phyloP scores from a whole-genome alignment of 1,140 invertebrate genomes.

The Drosophila kikkawai region DNA sequence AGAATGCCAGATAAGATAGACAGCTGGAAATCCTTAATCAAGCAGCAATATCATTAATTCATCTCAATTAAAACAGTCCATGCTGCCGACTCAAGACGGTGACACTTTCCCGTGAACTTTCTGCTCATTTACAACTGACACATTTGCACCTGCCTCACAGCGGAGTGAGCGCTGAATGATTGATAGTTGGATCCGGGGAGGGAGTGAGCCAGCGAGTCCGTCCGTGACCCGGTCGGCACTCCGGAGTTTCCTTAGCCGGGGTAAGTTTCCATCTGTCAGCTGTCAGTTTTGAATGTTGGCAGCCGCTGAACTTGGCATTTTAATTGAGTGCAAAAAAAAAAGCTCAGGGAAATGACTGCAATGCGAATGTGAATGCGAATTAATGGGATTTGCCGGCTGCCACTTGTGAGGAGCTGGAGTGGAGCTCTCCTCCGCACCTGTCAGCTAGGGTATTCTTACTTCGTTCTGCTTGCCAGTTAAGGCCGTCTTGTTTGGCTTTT shows the following conservation, averaged over 20 bases:
- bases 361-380: conserved; percentile 41
- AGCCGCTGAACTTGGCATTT: conserved; percentile 77
- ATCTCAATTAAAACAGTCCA: conserved; percentile 34
- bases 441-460: conserved; percentile 6
- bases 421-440: background rate
- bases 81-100: conserved; percentile 18
- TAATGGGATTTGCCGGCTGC: conserved; percentile 46
- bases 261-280: conserved; percentile 69
- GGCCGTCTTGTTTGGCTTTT: conserved; percentile 51
- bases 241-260: conserved; percentile 30
- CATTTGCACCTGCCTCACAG: conserved; percentile 62
- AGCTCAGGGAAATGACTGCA: conserved; percentile 26
- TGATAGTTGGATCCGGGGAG: conserved; percentile 49
- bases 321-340: conserved; percentile 66
- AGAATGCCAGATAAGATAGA: too few relatives aligned
- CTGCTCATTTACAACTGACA: conserved; percentile 52
- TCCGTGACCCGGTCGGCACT: conserved; percentile 45
- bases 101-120: conserved; percentile 46
- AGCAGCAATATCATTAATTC: conserved; percentile 39
- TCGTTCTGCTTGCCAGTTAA: conserved; percentile 18
- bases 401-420: conserved; percentile 17
- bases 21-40: conserved; percentile 22
- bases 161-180: conserved; percentile 49
- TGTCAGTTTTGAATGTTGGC: conserved; percentile 69
- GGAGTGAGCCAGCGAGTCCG: conserved; percentile 30